Evolutionary conservation across 2,888 invertebrate species (phyloP), one percentile per base, ranked within the genome.

Genomic region (Eucriotettix oculatus): DNA sequence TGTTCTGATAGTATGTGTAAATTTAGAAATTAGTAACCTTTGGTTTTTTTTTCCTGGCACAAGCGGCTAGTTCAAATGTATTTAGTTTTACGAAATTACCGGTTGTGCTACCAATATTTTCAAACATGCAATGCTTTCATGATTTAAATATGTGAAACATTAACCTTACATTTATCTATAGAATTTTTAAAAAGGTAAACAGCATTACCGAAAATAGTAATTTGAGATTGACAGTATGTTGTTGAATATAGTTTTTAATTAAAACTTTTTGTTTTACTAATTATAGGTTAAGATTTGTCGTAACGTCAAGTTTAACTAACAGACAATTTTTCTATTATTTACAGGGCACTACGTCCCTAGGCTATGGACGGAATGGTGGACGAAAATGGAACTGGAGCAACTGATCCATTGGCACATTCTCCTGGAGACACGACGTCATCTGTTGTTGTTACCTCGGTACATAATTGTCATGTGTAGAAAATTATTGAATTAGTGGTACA

Each of bases 361-460:
- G 78, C 75, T 81, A 62, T 62, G 66, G 67, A 64, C 59, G 86
- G 87, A 79, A 89, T 91, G 86, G 90, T 90, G 76, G 90, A 91
- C 80, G 91, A 91, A 82, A 90, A 90, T 75, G 89, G 89, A 79
- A 73, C 68, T 42, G 63, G 66, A 43, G 68, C 66, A 52, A 67
- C 63, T 61, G 69, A 69, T 64, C 81, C 81, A 66, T 71, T 81
- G 70, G 76, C 79, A 63, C 75, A 74, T 65, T 76, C 78, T 64
- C 76, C 80, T 63, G 78, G 77, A 66, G 75, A 73, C 65, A 72
- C 71, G 57, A 72, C 76, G 63, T 74, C 77, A 62, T 74, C 78
- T 58, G 77, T 77, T 60, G 78, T 79, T 66, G 78, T 76, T 67
- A 79, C 79, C 65, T 79, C 80, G 76, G 80, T 80, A 78, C 29